Percentiles rank a stretch among this genome's conserved stretches.
These are phyloP conservation scores for Lasioglossum pauxillum DNA, from an alignment of 2,888 invertebrate genomes.

Conservation along the genomic window DNA sequence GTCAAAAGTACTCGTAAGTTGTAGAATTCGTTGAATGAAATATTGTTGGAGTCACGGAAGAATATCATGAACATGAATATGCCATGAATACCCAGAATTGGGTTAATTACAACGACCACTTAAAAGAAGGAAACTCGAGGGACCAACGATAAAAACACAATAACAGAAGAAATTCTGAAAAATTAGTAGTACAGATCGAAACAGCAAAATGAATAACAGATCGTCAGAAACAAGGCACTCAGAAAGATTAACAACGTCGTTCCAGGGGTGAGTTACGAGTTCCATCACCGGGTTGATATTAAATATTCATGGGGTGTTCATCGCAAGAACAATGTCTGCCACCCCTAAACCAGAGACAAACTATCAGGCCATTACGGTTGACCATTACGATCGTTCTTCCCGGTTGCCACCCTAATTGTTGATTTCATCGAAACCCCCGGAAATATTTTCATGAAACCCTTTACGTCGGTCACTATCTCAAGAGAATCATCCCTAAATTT, in stretches of 20 bases:
- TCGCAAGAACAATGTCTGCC: background rate
- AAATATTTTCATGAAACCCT: no score
- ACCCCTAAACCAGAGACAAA: background rate
- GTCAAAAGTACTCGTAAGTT: no score
- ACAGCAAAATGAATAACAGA: no score
- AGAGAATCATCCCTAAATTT: background rate
- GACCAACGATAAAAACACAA: no score
- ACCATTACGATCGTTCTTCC: background rate
- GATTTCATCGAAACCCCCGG: background rate
- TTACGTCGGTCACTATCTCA: background rate
- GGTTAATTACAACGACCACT: no score
- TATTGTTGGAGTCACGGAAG: no score
- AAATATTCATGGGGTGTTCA: constrained; percentile 13
- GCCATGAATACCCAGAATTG: no score
- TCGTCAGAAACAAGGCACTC: background rate
- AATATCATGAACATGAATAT: no score
- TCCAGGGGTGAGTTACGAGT: background rate
- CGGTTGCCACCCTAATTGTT: constrained; percentile 9
- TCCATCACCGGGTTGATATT: background rate
- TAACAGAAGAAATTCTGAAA: no score
- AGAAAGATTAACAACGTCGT: background rate
- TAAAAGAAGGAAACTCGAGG: no score
- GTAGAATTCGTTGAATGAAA: no score
- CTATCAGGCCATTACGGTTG: constrained; percentile 8
- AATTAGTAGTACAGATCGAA: no score